Percentiles rank a stretch among this genome's conserved stretches.
Evolutionary conservation across 2,797 vertebrate species (phyloP).

Genomic region (Linurgus olivaceus): DNA sequence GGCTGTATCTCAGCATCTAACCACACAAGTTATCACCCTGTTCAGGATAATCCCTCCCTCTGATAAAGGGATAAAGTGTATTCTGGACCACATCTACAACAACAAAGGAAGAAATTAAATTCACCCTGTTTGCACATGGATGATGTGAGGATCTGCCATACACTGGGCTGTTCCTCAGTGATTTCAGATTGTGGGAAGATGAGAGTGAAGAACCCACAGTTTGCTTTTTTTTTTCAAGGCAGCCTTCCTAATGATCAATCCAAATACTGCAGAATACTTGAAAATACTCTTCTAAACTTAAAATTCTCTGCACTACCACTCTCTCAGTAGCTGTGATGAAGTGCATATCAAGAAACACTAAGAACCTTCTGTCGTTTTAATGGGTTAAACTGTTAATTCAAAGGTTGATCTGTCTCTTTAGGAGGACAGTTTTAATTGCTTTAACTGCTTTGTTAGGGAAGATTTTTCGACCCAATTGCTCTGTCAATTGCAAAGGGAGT

Average conservation of each 20-base stretch:
- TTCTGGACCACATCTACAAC: neutral
- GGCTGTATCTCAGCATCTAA: neutral
- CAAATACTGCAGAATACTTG: neutral
- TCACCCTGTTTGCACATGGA: neutral
- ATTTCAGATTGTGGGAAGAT: neutral
- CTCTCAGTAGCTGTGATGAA: neutral
- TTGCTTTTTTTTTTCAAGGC: neutral
- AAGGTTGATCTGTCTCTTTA: conserved; percentile 2
- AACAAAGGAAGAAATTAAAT: neutral
- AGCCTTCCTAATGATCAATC: neutral
- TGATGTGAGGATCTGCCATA: neutral
- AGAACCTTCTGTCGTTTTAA: neutral
- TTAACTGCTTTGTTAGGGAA: neutral
- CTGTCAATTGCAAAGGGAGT: neutral
- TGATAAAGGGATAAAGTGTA: neutral
- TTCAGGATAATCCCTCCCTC: neutral
- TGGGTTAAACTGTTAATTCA: conserved; percentile 6
- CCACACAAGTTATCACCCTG: neutral
- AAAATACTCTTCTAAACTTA: neutral
- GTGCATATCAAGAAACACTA: neutral
- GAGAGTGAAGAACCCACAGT: neutral
- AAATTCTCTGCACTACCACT: neutral
- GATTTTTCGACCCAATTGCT: neutral
- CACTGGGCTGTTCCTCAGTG: neutral
- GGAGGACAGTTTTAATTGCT: conserved; percentile 27